A percentile compares a stretch with the other conserved stretches of the same genome.
Evolutionary conservation across 2,797 vertebrate species (phyloP).

Genomic region (Balearica regulorum): DNA sequence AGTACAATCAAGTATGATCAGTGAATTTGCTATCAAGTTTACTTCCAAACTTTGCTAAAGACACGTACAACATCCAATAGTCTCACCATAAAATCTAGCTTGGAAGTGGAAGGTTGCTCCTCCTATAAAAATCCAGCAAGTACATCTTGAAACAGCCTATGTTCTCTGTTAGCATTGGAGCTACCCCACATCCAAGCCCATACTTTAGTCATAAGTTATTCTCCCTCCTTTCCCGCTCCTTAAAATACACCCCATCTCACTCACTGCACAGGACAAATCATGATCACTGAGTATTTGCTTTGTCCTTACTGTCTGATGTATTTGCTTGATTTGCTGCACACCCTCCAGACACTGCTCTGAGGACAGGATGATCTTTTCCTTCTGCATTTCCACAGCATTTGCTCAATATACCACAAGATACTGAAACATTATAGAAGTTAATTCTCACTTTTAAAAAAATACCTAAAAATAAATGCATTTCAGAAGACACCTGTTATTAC

Average conservation of each 20-base stretch:
- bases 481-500: too few relatives aligned
- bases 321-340: too few relatives aligned
- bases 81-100: background rate
- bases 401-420: too few relatives aligned
- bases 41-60: background rate
- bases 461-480: too few relatives aligned
- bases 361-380: too few relatives aligned
- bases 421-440: too few relatives aligned
- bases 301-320: too few relatives aligned
- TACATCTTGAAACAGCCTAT: background rate
- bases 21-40: background rate
- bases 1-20: background rate
- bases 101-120: background rate
- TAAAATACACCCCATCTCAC: background rate
- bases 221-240: background rate
- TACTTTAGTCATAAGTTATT: background rate
- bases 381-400: too few relatives aligned
- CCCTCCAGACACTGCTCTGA: too few relatives aligned
- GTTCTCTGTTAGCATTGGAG: background rate
- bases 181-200: background rate
- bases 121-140: background rate
- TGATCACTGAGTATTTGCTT: too few relatives aligned
- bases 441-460: too few relatives aligned
- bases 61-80: background rate
- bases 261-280: background rate